phyloP scores from a whole-genome alignment of 2,888 invertebrate genomes.

The Ophion ellenae region DNA sequence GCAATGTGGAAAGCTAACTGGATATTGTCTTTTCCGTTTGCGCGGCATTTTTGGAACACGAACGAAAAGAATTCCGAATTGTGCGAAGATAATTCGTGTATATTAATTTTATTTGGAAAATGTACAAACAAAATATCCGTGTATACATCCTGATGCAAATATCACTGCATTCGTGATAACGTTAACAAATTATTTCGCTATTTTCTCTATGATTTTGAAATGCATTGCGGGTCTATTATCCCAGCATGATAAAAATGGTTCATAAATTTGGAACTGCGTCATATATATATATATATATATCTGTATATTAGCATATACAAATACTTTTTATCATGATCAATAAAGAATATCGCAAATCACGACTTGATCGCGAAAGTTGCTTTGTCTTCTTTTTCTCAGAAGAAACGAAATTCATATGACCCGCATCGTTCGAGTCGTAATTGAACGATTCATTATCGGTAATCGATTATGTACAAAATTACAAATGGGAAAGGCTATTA shows the following conservation, averaged over 20 bases:
- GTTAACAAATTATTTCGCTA: constrained; percentile 34
- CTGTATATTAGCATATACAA: background rate
- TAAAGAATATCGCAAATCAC: constrained; percentile 6
- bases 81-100: constrained; percentile 1
- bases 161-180: background rate
- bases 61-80: background rate
- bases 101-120: constrained; percentile 64
- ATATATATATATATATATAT: constrained; percentile 8
- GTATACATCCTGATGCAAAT: constrained; percentile 25
- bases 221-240: background rate
- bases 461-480: constrained; percentile 74
- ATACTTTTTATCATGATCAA: constrained; percentile 9
- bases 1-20: no score
- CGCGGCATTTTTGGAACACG: background rate
- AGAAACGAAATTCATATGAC: constrained; percentile 27
- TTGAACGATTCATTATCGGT: constrained; percentile 22
- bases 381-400: constrained; percentile 1
- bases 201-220: constrained; percentile 27
- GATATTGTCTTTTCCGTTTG: background rate
- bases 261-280: constrained; percentile 26
- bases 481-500: constrained; percentile 45
- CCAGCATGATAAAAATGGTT: constrained; percentile 15
- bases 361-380: constrained; percentile 30
- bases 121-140: constrained; percentile 59
- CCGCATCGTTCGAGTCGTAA: constrained; percentile 26